Evolutionary conservation across 2,797 vertebrate species (phyloP).

Genomic region (Oceanodroma leucorhoa): DNA sequence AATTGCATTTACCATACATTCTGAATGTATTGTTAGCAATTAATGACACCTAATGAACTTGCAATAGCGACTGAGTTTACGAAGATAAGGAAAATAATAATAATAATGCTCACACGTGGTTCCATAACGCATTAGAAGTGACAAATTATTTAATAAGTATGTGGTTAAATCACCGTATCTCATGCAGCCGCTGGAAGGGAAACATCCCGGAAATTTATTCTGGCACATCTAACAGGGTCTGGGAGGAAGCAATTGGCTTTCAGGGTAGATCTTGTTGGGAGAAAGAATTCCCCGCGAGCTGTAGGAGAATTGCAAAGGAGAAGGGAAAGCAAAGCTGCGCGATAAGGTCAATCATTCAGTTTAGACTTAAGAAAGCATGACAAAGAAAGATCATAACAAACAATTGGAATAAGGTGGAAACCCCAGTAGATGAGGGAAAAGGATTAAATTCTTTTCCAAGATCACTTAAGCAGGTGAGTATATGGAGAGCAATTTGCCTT

Average conservation of each 20-base stretch:
- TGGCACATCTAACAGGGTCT: background rate
- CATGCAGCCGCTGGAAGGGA: background rate
- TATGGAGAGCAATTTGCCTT: background rate
- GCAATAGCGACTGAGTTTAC: constrained; percentile 40
- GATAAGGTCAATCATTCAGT: constrained; percentile 11
- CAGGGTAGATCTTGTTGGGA: background rate
- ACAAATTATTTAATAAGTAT: constrained; percentile 1
- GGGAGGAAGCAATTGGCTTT: background rate
- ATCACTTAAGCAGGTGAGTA: background rate
- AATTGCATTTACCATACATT: constrained; percentile 70
- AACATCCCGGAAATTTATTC: constrained; percentile 5
- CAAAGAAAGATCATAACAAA: background rate
- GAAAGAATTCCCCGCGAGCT: background rate
- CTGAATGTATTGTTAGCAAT: constrained; percentile 70
- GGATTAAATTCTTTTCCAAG: background rate
- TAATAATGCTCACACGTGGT: background rate
- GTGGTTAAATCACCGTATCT: background rate
- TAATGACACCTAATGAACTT: constrained; percentile 72
- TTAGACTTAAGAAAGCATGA: background rate
- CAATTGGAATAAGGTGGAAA: background rate
- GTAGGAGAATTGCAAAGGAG: background rate
- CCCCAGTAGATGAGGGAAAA: background rate
- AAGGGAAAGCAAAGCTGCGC: background rate
- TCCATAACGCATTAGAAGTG: background rate
- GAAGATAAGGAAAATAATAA: constrained; percentile 19